These are phyloP conservation scores for Hassar affinis DNA, from an alignment of 2,113 vertebrate genomes.

Conservation along the genomic window DNA sequence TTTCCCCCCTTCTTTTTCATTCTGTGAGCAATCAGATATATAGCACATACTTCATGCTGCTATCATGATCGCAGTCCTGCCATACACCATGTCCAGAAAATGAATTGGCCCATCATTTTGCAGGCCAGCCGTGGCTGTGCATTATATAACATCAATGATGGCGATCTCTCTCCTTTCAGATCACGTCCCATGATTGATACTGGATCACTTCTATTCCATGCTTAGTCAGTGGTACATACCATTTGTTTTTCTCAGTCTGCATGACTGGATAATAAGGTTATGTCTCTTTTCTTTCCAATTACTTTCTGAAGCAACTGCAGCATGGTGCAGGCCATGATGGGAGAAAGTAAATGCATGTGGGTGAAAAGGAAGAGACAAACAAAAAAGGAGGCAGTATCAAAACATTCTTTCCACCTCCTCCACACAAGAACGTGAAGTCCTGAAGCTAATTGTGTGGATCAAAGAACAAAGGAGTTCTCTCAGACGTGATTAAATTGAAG, in stretches of 20 bases:
- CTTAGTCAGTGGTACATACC: constrained; percentile 47
- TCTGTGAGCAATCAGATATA: constrained; percentile 44
- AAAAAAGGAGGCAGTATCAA: constrained; percentile 48
- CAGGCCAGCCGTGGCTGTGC: constrained; percentile 26
- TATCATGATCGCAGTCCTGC: constrained; percentile 31
- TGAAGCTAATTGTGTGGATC: constrained; percentile 57
- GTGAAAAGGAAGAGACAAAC: constrained; percentile 34
- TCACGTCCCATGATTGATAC: constrained; percentile 46
- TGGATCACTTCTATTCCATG: constrained; percentile 51
- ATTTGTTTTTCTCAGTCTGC: constrained; percentile 43
- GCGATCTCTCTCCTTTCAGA: constrained; percentile 33
- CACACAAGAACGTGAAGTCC: constrained; percentile 44
- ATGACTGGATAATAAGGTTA: constrained; percentile 46
- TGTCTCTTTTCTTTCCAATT: constrained; percentile 54
- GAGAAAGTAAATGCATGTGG: constrained; percentile 6
- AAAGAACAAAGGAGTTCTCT: constrained; percentile 53
- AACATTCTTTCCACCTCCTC: constrained; percentile 53
- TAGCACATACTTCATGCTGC: constrained; percentile 19
- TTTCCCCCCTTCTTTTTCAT: constrained; percentile 22
- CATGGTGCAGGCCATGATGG: background rate
- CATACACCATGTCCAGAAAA: constrained; percentile 41
- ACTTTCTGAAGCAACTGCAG: constrained; percentile 31
- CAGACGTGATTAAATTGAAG: constrained; percentile 55
- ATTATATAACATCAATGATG: constrained; percentile 51
- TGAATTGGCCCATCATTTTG: constrained; percentile 44